Evolutionary conservation across 2,888 invertebrate species (phyloP), one percentile per base, ranked within the genome.

Genomic region (Lepidochitona cinerea): DNA sequence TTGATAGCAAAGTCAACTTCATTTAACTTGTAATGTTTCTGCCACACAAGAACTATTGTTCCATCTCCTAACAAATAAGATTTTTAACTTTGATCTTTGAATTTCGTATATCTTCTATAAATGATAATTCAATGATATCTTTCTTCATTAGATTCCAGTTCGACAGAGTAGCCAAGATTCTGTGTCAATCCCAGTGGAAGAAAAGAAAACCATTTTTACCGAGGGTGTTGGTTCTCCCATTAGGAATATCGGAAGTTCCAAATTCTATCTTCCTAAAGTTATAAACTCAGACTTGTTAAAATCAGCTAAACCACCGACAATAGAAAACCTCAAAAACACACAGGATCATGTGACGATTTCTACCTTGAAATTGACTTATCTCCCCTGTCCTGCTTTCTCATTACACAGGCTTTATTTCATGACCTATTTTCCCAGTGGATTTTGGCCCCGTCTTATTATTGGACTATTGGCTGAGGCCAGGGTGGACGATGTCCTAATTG

Each of bases 361-460:
- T 7, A n/a, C 23, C n/a, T 9, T 32, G 23, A 18, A 59, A 26
- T 29, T 59, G 4, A 59, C 12, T 29, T 29, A 29, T 9, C 26
- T 26, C 2, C 23, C 66, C 32, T 66, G 37, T 75, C 82, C 84
- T 0, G 82, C 81, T 23, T 84, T 85, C 73, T 85, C 87, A 0
- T 81, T 82, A 72, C 83, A 91, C 36, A 85, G 92, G 9, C 85
- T 92, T 36, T 92, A 92, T 82, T 84, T 91, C 12, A 95, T 99
- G 94, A 97, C 98, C 0, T 99, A 99, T 92, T 97, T 99, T 89
- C 99, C 99, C 0, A 95, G 96, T 79, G 99, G 99, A 0, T 99
- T 99, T 92, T 99, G 99, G 98, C 96, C 98, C 0, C 92, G 99
- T 0, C 93, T 99, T 32, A 95, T 97, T 77, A 96, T 97, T 0